Base-by-base conservation (phyloP, 2,113 vertebrate species). In the Stegastes partitus region DNA sequence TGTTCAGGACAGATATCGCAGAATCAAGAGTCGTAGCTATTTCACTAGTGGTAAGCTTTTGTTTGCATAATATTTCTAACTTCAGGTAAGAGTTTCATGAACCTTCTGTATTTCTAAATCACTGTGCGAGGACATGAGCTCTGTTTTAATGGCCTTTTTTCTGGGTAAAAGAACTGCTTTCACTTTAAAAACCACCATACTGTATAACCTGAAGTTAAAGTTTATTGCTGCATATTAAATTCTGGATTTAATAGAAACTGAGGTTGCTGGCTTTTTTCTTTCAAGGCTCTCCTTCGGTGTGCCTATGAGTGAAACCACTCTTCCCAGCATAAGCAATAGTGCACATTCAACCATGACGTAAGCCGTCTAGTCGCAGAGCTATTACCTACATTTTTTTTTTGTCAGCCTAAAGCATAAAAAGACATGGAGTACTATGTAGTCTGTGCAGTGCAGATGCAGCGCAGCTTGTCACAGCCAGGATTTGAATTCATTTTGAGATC, bases 1-100 rank as follows among this genome's bases (percentile, higher is more conserved):
- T 28, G n/a, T 12, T 37, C 4, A 53, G 58, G 26, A 67, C 49
- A 31, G 21, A 26, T 25, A 4, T 45, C 16, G 31, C 28, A 66
- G 47, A 58, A 10, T 22, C 5, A 1, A 7, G 31, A 63, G 42
- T 50, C 28, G 44, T 4, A 63, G 23, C 45, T 23, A 1, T 51
- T 11, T 34, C n/a, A 21, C 37, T 12, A 12, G 65, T 18, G 22
- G 22, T 19, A 14, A 26, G 53, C 25, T 22, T n/a, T 39, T 77
- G 45, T 77, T 81, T 28, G 68, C 50, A 67, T 45, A n/a, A 23
- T 50, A 58, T 63, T 50, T 54, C 9, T 51, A 31, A 75, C 28
- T 25, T 16, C 14, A n/a, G 21, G 11, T 1, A 14, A 4, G 11
- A 45, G 21, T 26, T 37, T 23, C 42, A 21, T 45, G 26, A 58